Evolutionary conservation across 2,797 vertebrate genomes (phyloP), one percentile per base, ranked within the genome.

Genomic region (Enteromius viviparus): DNA sequence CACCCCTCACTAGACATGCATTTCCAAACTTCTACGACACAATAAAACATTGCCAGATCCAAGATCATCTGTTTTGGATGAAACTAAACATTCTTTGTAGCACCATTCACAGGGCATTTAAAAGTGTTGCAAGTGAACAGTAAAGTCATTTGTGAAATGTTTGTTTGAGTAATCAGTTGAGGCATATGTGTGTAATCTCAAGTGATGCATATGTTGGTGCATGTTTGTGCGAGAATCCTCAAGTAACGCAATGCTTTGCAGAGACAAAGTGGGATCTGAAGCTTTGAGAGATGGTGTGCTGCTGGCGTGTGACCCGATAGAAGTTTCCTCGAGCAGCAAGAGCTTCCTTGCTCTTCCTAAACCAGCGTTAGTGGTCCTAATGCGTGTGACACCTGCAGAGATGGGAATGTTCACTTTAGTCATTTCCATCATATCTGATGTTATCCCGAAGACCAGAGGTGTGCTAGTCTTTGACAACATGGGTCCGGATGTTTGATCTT

Each of bases 281-380:
- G 29, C 49, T 19, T 19, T 75, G 32, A 55, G 32, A 55, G 12
- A 75, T 2, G 1, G 4, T 75, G 29, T 75, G 29, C 72, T 40
- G 29, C 32, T 58, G 72, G 51, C 21, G 12, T 23, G 58, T 76
- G 72, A 76, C 51, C 69, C 0, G 19, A 23, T 8, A 29, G 21
- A 77, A 76, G 37, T 76, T 55, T 45, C 37, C 55, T 37, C 34
- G 3, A 62, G 58, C 53, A 19, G 75, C 55, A 26, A 76, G 32
- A 58, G 34, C 72, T 58, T 76, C 34, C 72, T 76, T 58, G 51
- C 7, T n/a, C 55, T 58, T 7, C 32, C n/a, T 40, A 9, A 68
- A 40, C 65, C 65, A 37, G 17, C 65, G 21, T n/a, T 17, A 37
- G 65, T 19, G 8, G 7, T 40, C 65, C 29, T 21, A 37, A 66